Conservation (phyloP, 2,113 vertebrate genomes). For the Alouatta palliata region DNA sequence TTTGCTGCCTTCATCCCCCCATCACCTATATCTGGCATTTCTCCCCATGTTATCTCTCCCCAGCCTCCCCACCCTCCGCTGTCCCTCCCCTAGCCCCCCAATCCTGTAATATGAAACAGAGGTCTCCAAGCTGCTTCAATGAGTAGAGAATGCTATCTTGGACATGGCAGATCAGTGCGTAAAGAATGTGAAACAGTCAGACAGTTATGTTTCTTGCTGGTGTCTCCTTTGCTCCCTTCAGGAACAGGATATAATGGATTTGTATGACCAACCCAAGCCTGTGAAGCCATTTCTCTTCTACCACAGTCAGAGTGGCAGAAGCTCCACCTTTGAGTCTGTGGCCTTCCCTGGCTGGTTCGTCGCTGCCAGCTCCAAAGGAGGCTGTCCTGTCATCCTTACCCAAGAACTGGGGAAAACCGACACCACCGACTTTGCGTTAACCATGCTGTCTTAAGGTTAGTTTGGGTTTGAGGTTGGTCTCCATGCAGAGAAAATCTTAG, state of each 20-base stretch:
- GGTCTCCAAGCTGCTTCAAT: background rate
- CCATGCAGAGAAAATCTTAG: background rate
- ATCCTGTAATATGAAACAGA: background rate
- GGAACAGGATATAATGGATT: background rate
- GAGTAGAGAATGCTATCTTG: background rate
- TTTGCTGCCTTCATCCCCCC: too few species aligned
- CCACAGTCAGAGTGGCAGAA: background rate
- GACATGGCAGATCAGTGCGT: background rate
- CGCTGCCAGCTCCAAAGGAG: background rate
- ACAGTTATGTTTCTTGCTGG: background rate
- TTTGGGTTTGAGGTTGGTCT: background rate
- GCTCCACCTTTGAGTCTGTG: constrained; percentile 40
- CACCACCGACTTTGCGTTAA: constrained; percentile 25
- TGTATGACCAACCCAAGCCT: background rate
- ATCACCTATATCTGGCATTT: too few species aligned
- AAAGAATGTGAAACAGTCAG: background rate
- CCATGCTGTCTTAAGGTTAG: background rate
- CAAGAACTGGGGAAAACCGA: constrained; percentile 8
- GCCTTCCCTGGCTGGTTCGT: constrained; percentile 64
- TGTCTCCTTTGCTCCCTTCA: background rate
- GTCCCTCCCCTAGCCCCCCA: background rate
- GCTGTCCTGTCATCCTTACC: constrained; percentile 28
- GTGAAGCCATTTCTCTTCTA: constrained; percentile 63
- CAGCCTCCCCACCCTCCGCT: too few species aligned
- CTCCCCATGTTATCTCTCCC: too few species aligned